Conservation (phyloP, 2,797 vertebrate genomes). For the Buceros bicornis region DNA sequence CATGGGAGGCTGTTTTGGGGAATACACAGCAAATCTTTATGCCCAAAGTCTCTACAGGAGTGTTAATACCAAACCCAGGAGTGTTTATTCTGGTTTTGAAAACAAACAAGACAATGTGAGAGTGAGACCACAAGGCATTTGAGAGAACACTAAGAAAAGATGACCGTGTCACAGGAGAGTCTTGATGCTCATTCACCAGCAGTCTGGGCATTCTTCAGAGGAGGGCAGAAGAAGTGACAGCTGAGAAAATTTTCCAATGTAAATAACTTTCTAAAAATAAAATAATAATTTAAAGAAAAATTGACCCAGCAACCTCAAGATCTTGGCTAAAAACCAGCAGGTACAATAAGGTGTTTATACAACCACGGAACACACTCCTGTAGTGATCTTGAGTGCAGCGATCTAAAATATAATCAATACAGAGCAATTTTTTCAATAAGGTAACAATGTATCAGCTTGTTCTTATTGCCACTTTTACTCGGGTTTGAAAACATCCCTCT, state of each 20-base stretch:
- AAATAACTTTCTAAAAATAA: conserved; percentile 58
- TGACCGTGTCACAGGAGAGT: background rate
- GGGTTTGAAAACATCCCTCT: background rate
- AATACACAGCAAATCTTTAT: background rate
- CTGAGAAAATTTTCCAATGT: conserved; percentile 45
- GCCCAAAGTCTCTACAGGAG: background rate
- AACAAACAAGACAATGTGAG: background rate
- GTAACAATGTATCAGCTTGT: background rate
- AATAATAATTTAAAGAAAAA: background rate
- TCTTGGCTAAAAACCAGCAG: conserved; percentile 56
- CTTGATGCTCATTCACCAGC: background rate
- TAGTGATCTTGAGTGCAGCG: conserved; percentile 43
- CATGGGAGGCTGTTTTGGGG: background rate
- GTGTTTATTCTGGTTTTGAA: conserved; percentile 6
- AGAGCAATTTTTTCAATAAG: conserved; percentile 20
- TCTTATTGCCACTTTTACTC: background rate
- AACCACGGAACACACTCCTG: conserved; percentile 32
- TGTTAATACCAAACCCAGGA: background rate
- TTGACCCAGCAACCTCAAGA: background rate
- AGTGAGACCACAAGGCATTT: background rate
- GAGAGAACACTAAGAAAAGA: background rate
- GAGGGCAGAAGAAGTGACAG: background rate
- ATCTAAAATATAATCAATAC: conserved; percentile 33
- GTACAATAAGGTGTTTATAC: conserved; percentile 55
- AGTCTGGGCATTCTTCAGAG: background rate